These are phyloP conservation scores for Dolichopus griseipennis DNA, from an alignment of 2,888 invertebrate species.

Conservation along the genomic window DNA sequence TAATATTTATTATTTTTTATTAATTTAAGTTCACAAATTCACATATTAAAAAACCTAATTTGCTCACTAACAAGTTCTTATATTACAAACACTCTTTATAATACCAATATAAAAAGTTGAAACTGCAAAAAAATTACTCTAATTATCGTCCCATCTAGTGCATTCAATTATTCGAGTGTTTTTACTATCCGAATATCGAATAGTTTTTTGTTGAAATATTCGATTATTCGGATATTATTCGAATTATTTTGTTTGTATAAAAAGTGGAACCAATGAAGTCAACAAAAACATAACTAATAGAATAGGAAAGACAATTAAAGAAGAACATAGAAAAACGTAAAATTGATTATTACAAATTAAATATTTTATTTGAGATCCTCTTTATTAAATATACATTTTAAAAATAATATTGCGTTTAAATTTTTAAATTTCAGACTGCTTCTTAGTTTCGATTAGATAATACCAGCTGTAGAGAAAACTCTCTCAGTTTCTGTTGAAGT, in stretches of 20 bases:
- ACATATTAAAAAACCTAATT: too few relatives aligned
- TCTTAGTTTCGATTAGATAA: neutral
- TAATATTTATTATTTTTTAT: too few relatives aligned
- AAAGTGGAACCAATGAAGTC: too few relatives aligned
- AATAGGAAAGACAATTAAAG: neutral
- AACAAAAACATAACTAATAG: too few relatives aligned
- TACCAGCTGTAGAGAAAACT: neutral
- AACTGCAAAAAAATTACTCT: too few relatives aligned
- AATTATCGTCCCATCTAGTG: too few relatives aligned
- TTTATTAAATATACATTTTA: neutral
- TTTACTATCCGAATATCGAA: constrained; percentile 9
- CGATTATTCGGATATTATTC: neutral
- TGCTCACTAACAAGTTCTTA: too few relatives aligned
- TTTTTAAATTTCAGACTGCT: constrained; percentile 2
- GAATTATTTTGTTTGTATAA: too few relatives aligned
- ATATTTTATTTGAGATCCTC: neutral
- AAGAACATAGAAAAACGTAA: neutral
- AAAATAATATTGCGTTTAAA: constrained; percentile 2
- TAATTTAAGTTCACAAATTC: too few relatives aligned
- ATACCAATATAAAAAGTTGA: too few relatives aligned
- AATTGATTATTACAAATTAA: neutral
- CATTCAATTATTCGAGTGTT: constrained; percentile 7
- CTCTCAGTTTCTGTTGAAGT: too few relatives aligned
- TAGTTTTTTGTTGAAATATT: constrained; percentile 3
- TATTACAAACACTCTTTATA: too few relatives aligned